Percentiles rank a stretch among this genome's conserved stretches.
Conservation (phyloP, 1,140 invertebrate genomes). For the Epicauta chinensis region DNA sequence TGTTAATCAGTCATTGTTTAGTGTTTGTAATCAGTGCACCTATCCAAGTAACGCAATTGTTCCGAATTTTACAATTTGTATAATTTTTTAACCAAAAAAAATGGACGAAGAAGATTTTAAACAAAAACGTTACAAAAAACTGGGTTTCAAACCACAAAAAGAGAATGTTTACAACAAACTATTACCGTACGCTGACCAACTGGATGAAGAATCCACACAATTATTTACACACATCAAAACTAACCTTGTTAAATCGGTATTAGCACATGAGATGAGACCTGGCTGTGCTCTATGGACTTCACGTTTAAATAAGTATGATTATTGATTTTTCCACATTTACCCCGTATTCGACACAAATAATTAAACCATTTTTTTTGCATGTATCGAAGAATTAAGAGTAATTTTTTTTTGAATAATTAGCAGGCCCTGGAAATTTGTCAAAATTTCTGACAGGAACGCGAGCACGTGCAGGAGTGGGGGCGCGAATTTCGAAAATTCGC, state of each 20-base stretch:
- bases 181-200: slow-evolving; percentile 57
- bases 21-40: neutral
- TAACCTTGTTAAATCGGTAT: slow-evolving; percentile 59
- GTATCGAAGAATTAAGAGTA: neutral
- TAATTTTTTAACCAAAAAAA: neutral
- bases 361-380: slow-evolving; percentile 1
- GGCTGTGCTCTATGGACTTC: slow-evolving; percentile 56
- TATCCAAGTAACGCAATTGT: too few species aligned
- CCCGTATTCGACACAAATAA: neutral
- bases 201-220: slow-evolving; percentile 57
- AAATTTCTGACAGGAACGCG: neutral
- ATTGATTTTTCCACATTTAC: neutral
- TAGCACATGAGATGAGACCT: slow-evolving; percentile 62
- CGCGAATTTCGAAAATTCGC: too few species aligned
- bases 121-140: slow-evolving; percentile 23
- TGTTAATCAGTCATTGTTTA: slow-evolving; percentile 6
- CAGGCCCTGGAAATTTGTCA: neutral
- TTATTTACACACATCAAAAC: slow-evolving; percentile 60
- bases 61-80: too few species aligned
- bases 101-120: slow-evolving; percentile 35
- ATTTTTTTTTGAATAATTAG: neutral
- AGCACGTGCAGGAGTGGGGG: too few species aligned
- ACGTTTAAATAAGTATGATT: slow-evolving; percentile 56
- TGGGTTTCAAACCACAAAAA: slow-evolving; percentile 51
- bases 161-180: slow-evolving; percentile 59